Evolutionary conservation across 2,888 invertebrate genomes (phyloP).

Genomic region (Agriopis marginaria): DNA sequence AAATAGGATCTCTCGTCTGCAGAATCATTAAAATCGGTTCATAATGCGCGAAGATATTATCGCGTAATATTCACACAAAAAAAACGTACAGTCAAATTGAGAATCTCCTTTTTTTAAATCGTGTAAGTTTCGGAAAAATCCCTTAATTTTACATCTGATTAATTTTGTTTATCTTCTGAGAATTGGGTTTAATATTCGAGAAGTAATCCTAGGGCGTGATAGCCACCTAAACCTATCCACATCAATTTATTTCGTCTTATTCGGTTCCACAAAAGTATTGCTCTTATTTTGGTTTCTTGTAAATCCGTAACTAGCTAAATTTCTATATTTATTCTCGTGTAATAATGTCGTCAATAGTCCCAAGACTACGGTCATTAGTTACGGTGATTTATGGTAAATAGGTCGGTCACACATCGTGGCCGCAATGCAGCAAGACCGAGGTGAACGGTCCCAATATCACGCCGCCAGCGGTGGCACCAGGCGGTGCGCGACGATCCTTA

Average conservation of each 20-base stretch:
- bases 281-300: no score
- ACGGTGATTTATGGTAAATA: slow-evolving; percentile 43
- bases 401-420: slow-evolving; percentile 50
- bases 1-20: no score
- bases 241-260: not conserved
- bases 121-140: no score
- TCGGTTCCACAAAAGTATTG: no score
- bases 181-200: not conserved
- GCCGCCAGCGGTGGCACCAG: slow-evolving; percentile 49
- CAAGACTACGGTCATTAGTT: slow-evolving; percentile 18
- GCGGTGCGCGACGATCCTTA: slow-evolving; percentile 63
- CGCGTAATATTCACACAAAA: no score
- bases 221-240: not conserved
- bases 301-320: not conserved
- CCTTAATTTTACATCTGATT: no score
- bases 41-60: no score
- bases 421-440: slow-evolving; percentile 63
- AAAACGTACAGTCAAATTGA: no score
- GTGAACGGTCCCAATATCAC: slow-evolving; percentile 76
- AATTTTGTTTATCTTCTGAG: not conserved
- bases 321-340: slow-evolving; percentile 1
- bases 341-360: slow-evolving; percentile 30
- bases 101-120: no score
- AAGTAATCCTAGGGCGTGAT: not conserved
- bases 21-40: no score